These are phyloP conservation scores for Intellagama lesueurii DNA, from an alignment of 2,797 vertebrate species.

Conservation along the genomic window DNA sequence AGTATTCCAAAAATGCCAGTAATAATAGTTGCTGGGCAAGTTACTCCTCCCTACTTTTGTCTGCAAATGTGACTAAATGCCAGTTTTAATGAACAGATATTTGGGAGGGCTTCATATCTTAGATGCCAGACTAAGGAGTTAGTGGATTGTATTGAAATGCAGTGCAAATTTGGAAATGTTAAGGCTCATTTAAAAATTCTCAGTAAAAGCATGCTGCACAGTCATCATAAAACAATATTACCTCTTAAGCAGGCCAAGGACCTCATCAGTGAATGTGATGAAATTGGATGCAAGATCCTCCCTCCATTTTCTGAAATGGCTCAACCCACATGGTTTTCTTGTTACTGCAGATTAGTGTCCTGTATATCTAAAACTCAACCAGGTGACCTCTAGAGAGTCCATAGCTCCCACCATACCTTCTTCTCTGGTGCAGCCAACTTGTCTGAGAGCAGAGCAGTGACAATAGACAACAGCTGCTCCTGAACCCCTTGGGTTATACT, in stretches of 20 bases:
- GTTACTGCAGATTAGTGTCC: neutral
- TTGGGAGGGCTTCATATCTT: constrained; percentile 16
- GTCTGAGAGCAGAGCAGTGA: no score
- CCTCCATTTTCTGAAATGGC: neutral
- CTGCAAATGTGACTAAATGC: constrained; percentile 11
- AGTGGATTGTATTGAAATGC: neutral
- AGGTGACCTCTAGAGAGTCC: neutral
- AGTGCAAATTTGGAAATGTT: neutral
- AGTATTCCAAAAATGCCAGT: neutral
- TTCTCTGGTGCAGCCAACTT: no score
- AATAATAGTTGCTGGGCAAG: neutral
- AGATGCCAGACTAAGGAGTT: constrained; percentile 4
- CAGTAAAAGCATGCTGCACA: neutral
- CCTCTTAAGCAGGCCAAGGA: neutral
- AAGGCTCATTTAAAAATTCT: neutral
- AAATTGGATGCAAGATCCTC: neutral
- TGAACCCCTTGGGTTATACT: no score
- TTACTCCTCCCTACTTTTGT: constrained; percentile 15
- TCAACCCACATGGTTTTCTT: neutral
- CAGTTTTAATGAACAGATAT: neutral
- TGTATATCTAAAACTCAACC: no score
- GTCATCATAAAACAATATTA: neutral
- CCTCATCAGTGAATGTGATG: neutral
- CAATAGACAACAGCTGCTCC: no score
- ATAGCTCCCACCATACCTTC: neutral